Conservation (phyloP, 2,888 invertebrate species). For the Labia minor region DNA sequence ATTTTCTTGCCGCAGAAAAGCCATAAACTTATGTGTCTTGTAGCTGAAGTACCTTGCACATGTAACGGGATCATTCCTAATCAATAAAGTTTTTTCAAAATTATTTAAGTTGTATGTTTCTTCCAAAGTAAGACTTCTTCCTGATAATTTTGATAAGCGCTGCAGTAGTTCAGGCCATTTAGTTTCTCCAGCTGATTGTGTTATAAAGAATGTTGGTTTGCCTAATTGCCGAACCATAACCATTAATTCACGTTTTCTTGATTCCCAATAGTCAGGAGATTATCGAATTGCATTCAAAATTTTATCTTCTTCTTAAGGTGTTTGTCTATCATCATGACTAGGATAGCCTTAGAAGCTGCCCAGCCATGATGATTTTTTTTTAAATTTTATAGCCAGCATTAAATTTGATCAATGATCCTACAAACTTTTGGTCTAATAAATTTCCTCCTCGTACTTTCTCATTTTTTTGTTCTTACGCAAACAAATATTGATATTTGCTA, state of each 20-base stretch:
- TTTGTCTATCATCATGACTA: too few relatives aligned
- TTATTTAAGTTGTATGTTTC: too few relatives aligned
- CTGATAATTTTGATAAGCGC: too few relatives aligned
- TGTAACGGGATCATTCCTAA: too few relatives aligned
- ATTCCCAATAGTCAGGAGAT: slow-evolving; percentile 29
- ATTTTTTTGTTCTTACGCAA: slow-evolving; percentile 25
- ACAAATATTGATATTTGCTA: too few relatives aligned
- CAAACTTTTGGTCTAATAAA: slow-evolving; percentile 22
- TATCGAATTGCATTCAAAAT: slow-evolving; percentile 22
- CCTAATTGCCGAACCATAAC: slow-evolving; percentile 27
- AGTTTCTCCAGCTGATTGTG: slow-evolving; percentile 21
- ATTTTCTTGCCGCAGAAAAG: background rate
- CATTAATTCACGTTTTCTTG: slow-evolving; percentile 27
- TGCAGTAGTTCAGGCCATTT: slow-evolving; percentile 25
- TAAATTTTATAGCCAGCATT: slow-evolving; percentile 22
- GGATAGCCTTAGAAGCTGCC: too few relatives aligned
- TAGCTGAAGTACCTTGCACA: too few relatives aligned
- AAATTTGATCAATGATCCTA: slow-evolving; percentile 20
- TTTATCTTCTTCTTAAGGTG: too few relatives aligned
- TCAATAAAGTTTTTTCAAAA: too few relatives aligned
- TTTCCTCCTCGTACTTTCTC: slow-evolving; percentile 23
- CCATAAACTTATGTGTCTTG: slow-evolving; percentile 22
- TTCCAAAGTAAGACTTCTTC: too few relatives aligned
- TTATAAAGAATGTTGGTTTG: slow-evolving; percentile 20
- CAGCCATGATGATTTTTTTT: too few relatives aligned